phyloP scores from a whole-genome alignment of 2,797 vertebrate species.

The Pantherophis alleghaniensis region DNA sequence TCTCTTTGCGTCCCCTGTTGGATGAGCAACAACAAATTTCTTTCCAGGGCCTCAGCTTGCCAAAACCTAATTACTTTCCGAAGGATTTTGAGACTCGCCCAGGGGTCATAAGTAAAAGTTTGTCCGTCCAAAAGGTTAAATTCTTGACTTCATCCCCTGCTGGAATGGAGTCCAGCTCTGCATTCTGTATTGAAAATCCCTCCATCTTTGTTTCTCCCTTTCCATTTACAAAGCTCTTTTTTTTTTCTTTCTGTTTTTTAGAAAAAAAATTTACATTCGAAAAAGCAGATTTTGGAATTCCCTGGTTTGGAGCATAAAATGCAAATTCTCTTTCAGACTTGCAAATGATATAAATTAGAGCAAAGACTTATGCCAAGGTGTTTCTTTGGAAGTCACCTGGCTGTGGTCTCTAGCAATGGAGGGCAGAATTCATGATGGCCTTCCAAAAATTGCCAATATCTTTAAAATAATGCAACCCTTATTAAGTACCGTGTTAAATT shows the following conservation, averaged over 20 bases:
- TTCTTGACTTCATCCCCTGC: not conserved
- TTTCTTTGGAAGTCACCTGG: conserved; percentile 18
- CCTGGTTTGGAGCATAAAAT: not conserved
- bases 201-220: not conserved
- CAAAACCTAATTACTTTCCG: not conserved
- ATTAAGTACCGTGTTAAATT: not conserved
- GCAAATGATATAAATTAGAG: conserved; percentile 32
- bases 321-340: conserved; percentile 43
- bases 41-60: not conserved
- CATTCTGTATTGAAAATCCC: not conserved
- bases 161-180: not conserved
- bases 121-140: not conserved
- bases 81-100: not conserved
- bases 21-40: not conserved
- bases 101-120: not conserved
- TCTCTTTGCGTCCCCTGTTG: not conserved
- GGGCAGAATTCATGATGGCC: not conserved
- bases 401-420: not conserved
- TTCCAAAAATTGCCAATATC: not conserved
- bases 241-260: conserved; percentile 18
- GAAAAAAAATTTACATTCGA: not conserved
- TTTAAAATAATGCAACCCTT: not conserved
- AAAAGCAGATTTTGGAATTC: not conserved
- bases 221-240: not conserved
- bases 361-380: not conserved